A percentile compares a stretch with the other conserved stretches of the same genome.
Evolutionary conservation across 2,888 invertebrate species (phyloP).

Genomic region (Quadriops clusia): DNA sequence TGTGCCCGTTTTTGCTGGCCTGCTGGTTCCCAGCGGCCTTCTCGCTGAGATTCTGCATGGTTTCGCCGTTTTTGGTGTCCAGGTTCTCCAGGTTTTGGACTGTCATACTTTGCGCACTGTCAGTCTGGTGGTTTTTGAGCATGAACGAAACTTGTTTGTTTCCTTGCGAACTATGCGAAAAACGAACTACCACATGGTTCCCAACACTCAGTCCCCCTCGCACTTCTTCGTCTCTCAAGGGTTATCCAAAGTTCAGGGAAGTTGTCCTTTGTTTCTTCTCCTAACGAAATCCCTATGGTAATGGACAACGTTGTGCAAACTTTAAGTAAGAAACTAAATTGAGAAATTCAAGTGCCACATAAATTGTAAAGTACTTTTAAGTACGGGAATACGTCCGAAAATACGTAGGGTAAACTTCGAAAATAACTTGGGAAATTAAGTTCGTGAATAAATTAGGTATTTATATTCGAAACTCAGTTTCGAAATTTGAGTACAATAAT

Average conservation of each 20-base stretch:
- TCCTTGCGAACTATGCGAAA: slow-evolving; percentile 3
- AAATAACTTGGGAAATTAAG: too few species aligned
- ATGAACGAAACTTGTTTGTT: slow-evolving; percentile 34
- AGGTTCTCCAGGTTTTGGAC: slow-evolving; percentile 44
- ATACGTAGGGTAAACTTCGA: too few species aligned
- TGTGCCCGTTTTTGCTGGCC: slow-evolving; percentile 47
- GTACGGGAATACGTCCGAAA: too few species aligned
- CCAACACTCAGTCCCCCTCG: slow-evolving; percentile 1
- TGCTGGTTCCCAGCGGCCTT: slow-evolving; percentile 16
- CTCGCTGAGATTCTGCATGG: slow-evolving; percentile 31
- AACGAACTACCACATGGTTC: slow-evolving; percentile 1
- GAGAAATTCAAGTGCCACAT: too few species aligned
- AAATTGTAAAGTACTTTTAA: too few species aligned
- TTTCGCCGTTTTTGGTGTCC: slow-evolving; percentile 30
- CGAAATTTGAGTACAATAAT: too few species aligned
- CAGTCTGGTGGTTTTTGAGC: slow-evolving; percentile 41
- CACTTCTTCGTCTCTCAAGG: not conserved
- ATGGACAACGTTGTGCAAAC: too few species aligned
- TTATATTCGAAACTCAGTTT: too few species aligned
- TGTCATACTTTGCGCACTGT: slow-evolving; percentile 52
- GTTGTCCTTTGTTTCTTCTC: too few species aligned
- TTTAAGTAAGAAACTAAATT: too few species aligned
- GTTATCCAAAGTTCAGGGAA: not conserved
- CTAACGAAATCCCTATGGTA: too few species aligned
- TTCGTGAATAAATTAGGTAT: too few species aligned